Evolutionary conservation across 2,888 invertebrate genomes (phyloP), one percentile per base, ranked within the genome.

Genomic region (Pseudoips prasinana): DNA sequence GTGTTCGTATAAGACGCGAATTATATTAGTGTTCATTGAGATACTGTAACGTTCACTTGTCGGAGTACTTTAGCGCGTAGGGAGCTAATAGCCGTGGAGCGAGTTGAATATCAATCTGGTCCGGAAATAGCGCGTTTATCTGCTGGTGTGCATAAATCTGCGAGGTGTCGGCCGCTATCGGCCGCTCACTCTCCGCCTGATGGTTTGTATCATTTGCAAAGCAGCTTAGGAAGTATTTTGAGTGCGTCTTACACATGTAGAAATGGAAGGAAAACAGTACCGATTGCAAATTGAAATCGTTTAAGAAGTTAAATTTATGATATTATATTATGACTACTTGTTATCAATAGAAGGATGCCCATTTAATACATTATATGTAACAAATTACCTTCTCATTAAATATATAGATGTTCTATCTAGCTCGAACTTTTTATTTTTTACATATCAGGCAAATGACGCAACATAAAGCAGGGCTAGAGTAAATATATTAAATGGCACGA

Each of bases 201-300:
- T 87, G 87, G 82, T 86, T 85, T 79, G 69, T 79, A 85, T 88
- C 87, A 85, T 82, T 82, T 77, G 84, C 76, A 73, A 86, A 85
- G 80, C 80, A 79, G 82, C 81, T 78, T 71, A 76, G 65, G 69
- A 80, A 85, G 74, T 78, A 78, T 78, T 82, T 68, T 63, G 67
- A 76, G 73, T 68, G 51, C 44, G 44, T 44, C 38, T 37, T 47
- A 37, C 44, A 40, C 23, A 47, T 47, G 47, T 45, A 39, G 46
- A 54, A 36, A 40, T 46, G 25, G 44, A 42, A 40, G 30, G 39
- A 46, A 56, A 46, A 54, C 54, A 46, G 45, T 14, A 19, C 25
- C 25, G 11, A 43, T 36, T 32, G 26, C 47, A 56, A 47, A 51
- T 51, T 49, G 46, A 51, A 39, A 35, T 47, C 46, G 8, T 39